Conservation (phyloP, 2,113 vertebrate genomes). For the Chlorodrepanis virens region DNA sequence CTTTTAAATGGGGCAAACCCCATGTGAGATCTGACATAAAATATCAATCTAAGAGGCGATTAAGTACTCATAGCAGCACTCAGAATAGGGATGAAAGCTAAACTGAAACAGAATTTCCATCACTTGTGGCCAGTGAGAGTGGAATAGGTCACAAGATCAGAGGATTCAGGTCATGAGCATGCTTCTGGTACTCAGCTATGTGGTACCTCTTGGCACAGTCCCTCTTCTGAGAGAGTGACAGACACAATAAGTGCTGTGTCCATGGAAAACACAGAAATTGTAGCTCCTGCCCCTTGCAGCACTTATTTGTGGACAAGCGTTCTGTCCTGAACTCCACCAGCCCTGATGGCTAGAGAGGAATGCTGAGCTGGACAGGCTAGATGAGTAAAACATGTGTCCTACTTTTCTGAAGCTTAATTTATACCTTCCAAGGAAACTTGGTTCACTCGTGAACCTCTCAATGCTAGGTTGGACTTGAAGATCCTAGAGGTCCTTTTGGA, state of each 20-base stretch:
- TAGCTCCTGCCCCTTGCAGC: neutral
- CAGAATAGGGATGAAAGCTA: neutral
- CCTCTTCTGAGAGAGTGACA: neutral
- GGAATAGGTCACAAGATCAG: neutral
- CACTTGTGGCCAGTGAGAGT: neutral
- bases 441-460: rapidly evolving
- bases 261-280: neutral
- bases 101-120: neutral
- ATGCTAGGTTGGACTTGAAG: neutral
- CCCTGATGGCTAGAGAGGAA: rapidly evolving
- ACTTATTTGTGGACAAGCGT: neutral
- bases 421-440: neutral
- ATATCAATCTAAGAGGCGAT: neutral
- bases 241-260: neutral
- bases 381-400: neutral
- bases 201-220: neutral
- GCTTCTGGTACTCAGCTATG: neutral
- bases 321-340: neutral
- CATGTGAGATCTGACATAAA: neutral
- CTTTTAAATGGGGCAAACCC: neutral
- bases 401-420: neutral
- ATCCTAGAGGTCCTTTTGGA: neutral
- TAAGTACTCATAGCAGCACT: rapidly evolving
- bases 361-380: neutral
- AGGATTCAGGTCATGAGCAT: neutral